Conservation (phyloP, 1,140 invertebrate genomes). For the Drosophila pseudoobscura region DNA sequence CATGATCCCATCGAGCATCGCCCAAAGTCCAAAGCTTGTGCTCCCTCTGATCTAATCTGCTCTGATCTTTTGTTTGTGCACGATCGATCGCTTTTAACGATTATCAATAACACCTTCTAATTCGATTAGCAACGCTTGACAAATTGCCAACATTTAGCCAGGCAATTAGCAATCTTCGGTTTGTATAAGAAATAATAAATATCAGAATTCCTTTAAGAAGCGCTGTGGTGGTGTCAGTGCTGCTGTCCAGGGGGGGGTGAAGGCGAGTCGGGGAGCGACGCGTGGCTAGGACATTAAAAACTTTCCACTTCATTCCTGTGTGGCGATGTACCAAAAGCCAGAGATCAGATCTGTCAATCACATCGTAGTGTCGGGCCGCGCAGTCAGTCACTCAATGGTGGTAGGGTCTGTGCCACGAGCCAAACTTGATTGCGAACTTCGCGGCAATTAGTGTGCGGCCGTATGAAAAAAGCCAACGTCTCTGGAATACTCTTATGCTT, state of each 20-base stretch:
- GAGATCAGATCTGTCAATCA: slow-evolving; percentile 17
- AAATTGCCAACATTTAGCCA: slow-evolving; percentile 60
- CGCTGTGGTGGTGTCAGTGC: slow-evolving; percentile 7
- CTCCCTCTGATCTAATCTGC: slow-evolving; percentile 12
- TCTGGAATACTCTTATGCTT: slow-evolving; percentile 5
- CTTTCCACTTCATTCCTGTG: slow-evolving; percentile 55
- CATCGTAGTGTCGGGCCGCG: not conserved
- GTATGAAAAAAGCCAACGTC: slow-evolving; percentile 8
- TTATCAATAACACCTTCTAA: slow-evolving; percentile 46
- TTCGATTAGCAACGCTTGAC: slow-evolving; percentile 60
- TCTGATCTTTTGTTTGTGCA: slow-evolving; percentile 51
- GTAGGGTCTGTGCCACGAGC: slow-evolving; percentile 47
- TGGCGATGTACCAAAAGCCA: slow-evolving; percentile 2
- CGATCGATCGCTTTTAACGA: slow-evolving; percentile 27
- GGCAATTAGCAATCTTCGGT: slow-evolving; percentile 53
- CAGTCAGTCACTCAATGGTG: slow-evolving; percentile 4
- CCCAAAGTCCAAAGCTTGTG: slow-evolving; percentile 7
- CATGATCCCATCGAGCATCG: slow-evolving; percentile 59
- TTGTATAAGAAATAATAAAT: slow-evolving; percentile 19
- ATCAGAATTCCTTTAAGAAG: slow-evolving; percentile 15
- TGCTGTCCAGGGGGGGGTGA: not conserved
- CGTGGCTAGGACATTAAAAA: slow-evolving; percentile 59
- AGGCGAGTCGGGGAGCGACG: slow-evolving; percentile 6
- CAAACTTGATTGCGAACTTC: slow-evolving; percentile 37
- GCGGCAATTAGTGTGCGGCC: slow-evolving; percentile 54